Evolutionary conservation across 2,888 invertebrate genomes (phyloP).

Genomic region (Drosophila affinis): DNA sequence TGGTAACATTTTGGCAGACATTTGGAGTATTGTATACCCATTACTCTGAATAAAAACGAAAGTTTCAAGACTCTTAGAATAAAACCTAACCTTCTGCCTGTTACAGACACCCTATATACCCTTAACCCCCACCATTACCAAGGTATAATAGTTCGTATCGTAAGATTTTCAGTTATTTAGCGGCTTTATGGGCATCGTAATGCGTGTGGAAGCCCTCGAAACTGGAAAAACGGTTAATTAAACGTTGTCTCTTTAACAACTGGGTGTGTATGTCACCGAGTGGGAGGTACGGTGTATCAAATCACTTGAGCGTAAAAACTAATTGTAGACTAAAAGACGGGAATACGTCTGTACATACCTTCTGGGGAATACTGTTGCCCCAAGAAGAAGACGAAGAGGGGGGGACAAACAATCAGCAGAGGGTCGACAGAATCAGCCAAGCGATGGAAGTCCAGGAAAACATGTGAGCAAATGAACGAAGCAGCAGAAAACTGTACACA

Average conservation of each 20-base stretch:
- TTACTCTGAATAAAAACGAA: neutral
- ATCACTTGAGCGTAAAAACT: slow-evolving; percentile 58
- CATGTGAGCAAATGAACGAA: neutral
- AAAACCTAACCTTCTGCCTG: neutral
- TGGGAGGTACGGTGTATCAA: neutral
- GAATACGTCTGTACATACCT: slow-evolving; percentile 1
- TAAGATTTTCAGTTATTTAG: slow-evolving; percentile 39
- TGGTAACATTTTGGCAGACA: neutral
- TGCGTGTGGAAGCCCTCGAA: slow-evolving; percentile 27
- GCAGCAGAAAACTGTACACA: neutral
- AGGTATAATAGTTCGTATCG: neutral
- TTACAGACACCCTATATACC: neutral
- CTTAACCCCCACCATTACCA: neutral
- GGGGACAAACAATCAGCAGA: slow-evolving; percentile 14
- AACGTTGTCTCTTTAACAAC: slow-evolving; percentile 47
- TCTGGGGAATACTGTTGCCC: slow-evolving; percentile 18
- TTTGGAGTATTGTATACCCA: neutral
- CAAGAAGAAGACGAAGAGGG: neutral
- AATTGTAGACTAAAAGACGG: slow-evolving; percentile 44
- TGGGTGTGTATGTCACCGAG: slow-evolving; percentile 26
- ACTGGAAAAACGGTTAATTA: slow-evolving; percentile 54
- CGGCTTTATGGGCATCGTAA: slow-evolving; percentile 34
- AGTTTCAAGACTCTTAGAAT: neutral
- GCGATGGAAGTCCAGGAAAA: slow-evolving; percentile 13
- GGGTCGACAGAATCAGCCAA: slow-evolving; percentile 38